A percentile compares a stretch with the other conserved stretches of the same genome.
Conservation (phyloP, 2,888 invertebrate genomes). For the Plusia festucae region DNA sequence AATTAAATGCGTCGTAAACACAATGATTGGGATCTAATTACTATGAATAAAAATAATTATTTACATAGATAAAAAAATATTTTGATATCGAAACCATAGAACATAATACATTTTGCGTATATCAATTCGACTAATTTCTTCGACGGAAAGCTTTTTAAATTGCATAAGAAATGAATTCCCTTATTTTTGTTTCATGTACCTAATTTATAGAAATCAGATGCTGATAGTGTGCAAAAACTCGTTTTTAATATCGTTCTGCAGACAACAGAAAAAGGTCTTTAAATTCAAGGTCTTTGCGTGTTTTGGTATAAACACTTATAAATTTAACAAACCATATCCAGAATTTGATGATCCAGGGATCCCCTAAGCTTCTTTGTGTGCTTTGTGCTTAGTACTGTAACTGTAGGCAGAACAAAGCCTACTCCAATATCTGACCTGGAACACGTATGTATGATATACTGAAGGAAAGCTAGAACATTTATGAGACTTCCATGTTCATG, state of each 20-base stretch:
- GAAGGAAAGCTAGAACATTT: background rate
- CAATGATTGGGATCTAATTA: background rate
- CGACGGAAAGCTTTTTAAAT: no score
- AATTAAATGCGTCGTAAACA: background rate
- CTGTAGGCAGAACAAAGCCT: conserved; percentile 2
- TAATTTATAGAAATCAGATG: no score
- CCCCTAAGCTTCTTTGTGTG: conserved; percentile 6
- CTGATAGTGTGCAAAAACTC: no score
- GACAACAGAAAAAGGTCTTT: no score
- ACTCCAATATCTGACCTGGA: conserved; percentile 1
- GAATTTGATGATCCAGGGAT: background rate
- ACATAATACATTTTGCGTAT: no score
- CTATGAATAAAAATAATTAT: background rate
- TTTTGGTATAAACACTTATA: background rate
- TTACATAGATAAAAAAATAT: background rate
- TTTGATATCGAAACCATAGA: background rate
- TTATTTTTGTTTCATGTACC: no score
- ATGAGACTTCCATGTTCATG: background rate
- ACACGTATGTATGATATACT: conserved; percentile 6
- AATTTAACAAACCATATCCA: conserved; percentile 5
- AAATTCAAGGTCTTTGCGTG: no score
- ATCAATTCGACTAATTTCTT: no score
- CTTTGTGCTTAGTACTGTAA: conserved; percentile 2
- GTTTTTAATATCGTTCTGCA: no score
- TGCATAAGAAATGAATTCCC: no score